Evolutionary conservation across 2,113 vertebrate species (phyloP).

Genomic region (Prunella himalayana): DNA sequence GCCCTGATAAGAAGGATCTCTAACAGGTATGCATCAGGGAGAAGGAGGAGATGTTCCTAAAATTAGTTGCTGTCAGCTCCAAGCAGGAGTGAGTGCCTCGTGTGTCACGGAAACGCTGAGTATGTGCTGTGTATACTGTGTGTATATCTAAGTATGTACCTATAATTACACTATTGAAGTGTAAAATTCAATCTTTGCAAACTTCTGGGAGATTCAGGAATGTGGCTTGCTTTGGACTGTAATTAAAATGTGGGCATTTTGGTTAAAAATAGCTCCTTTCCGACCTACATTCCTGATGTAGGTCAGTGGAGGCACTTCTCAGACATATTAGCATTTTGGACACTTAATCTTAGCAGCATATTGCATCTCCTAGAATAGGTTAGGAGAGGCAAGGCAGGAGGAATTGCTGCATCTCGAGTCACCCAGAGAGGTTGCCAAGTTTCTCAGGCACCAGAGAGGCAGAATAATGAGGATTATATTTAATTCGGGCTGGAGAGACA

Average conservation of each 20-base stretch:
- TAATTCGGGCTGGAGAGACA: background rate
- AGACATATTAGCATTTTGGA: constrained; percentile 11
- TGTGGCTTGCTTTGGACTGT: background rate
- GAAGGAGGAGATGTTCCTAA: background rate
- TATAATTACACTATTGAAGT: background rate
- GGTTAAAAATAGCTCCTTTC: background rate
- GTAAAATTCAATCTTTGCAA: background rate
- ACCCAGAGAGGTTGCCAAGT: constrained; percentile 24
- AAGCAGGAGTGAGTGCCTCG: background rate
- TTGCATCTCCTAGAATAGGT: constrained; percentile 5
- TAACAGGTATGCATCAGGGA: background rate
- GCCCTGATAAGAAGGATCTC: background rate
- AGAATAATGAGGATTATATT: constrained; percentile 31
- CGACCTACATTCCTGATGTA: background rate
- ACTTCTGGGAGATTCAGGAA: background rate
- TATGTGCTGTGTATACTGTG: background rate
- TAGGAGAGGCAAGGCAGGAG: background rate
- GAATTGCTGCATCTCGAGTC: background rate
- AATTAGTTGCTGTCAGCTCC: background rate
- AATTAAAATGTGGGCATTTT: background rate
- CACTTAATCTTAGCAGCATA: background rate
- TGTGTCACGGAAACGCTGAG: background rate
- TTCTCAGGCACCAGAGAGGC: constrained; percentile 12
- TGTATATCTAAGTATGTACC: background rate
- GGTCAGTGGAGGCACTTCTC: constrained; percentile 43